phyloP scores from a whole-genome alignment of 2,797 vertebrate genomes.

The Odontamblyopus lacepedii region DNA sequence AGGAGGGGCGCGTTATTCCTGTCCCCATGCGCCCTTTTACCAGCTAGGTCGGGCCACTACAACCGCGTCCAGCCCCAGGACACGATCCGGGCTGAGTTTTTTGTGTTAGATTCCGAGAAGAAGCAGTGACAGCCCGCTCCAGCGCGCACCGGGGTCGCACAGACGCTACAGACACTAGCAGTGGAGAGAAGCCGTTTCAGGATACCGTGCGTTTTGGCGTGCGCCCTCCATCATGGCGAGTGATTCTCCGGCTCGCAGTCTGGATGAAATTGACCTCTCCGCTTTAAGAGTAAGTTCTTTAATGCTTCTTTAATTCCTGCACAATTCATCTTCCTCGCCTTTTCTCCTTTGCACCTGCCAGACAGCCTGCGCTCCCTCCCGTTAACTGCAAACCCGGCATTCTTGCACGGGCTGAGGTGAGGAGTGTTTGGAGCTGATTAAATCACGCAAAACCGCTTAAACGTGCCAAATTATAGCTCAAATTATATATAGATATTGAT shows the following conservation, averaged over 20 bases:
- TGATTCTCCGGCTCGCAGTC: slow-evolving; percentile 91
- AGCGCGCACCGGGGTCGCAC: slow-evolving; percentile 24
- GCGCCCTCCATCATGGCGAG: slow-evolving; percentile 87
- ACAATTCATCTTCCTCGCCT: slow-evolving; percentile 5
- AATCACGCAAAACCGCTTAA: slow-evolving; percentile 40
- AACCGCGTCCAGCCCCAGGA: neutral
- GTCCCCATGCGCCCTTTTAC: slow-evolving; percentile 34
- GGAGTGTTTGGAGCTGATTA: slow-evolving; percentile 41
- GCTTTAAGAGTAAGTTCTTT: slow-evolving; percentile 85
- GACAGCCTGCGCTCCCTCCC: slow-evolving; percentile 30
- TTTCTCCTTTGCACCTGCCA: slow-evolving; percentile 51
- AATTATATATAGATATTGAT: slow-evolving; percentile 35
- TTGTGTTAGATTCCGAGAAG: neutral
- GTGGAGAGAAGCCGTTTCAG: slow-evolving; percentile 42
- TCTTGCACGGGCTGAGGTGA: slow-evolving; percentile 26
- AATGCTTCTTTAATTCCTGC: neutral
- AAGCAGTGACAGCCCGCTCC: neutral
- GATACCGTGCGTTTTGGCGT: slow-evolving; percentile 46
- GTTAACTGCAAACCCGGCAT: slow-evolving; percentile 45
- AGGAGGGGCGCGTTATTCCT: slow-evolving; percentile 18
- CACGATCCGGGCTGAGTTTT: neutral
- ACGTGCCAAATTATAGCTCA: slow-evolving; percentile 50
- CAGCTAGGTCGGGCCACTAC: slow-evolving; percentile 23
- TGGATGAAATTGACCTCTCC: slow-evolving; percentile 94
- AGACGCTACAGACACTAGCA: slow-evolving; percentile 37